Evolutionary conservation across 1,140 invertebrate species (phyloP).

Genomic region (Bursaphelenchus mucronatus): DNA sequence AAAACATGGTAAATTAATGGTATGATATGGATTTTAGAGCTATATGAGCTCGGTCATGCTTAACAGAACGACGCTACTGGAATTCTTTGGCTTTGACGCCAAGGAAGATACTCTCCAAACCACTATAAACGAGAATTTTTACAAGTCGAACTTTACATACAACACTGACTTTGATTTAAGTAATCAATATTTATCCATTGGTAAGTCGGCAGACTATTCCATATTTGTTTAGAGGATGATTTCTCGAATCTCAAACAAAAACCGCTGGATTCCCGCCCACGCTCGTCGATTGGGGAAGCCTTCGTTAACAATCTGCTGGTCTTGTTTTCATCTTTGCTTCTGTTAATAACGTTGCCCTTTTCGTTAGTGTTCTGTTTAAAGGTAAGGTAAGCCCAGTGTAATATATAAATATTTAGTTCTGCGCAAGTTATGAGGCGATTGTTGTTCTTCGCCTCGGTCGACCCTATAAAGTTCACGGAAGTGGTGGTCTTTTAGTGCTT

Average conservation of each 20-base stretch:
- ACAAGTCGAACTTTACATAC: constrained; percentile 38
- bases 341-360: constrained; percentile 39
- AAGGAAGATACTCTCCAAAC: constrained; percentile 1
- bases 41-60: too few species aligned
- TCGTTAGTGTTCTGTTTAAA: constrained; percentile 45
- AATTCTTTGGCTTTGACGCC: too few species aligned
- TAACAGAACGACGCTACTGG: too few species aligned
- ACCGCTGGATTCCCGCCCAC: not conserved
- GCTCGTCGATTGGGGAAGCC: constrained; percentile 17
- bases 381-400: constrained; percentile 11
- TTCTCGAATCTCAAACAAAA: constrained; percentile 9
- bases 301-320: constrained; percentile 11
- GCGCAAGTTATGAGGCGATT: constrained; percentile 33
- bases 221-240: not conserved
- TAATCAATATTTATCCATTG: constrained; percentile 26
- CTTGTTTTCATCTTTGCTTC: constrained; percentile 22
- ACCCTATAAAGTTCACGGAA: constrained; percentile 29
- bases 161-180: constrained; percentile 43
- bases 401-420: constrained; percentile 38
- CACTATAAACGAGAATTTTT: constrained; percentile 18
- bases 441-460: constrained; percentile 42
- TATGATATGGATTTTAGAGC: too few species aligned
- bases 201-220: constrained; percentile 6
- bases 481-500: constrained; percentile 38
- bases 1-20: too few species aligned